Base-by-base conservation (phyloP, 2,797 vertebrate species). In the Spatula versicolor region DNA sequence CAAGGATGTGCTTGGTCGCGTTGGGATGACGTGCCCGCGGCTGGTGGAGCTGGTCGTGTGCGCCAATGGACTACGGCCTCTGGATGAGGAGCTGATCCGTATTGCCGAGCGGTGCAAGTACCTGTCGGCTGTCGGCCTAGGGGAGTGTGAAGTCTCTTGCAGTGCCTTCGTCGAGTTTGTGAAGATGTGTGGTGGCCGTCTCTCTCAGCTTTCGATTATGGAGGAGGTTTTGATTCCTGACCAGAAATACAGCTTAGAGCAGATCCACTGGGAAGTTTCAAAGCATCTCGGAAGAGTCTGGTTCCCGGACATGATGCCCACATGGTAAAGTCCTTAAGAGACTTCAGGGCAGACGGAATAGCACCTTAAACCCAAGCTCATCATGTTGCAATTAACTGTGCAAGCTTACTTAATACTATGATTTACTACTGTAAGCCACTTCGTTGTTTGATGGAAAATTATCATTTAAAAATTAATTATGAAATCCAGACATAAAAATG, bases 281-380 rank as follows among this genome's bases (percentile, higher is more conserved):
- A 99, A 99, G 97, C 99, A 99, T 96, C 98, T 99, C 11, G 99
- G 99, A 78, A 98, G 99, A 60, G 99, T 99, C 85, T 99, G 99
- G 99, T 99, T 99, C 97, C 99, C 99, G 8, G 99, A 99, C 95
- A 99, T 99, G 99, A 99, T 99, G 99, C 99, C 99, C 9, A 99
- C 99, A 7, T 99, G 99, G 99, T 99, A 97, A 97, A 97, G 69
- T 92, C 71, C 54, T 67, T 64, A 48, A 48, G 85, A 86, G 92
- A 91, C 92, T 95, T 54, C 33, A 83, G 81, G 92, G 75, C n/a
- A 7, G 83, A 78, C 79, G 60, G 84, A 97, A 80, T 58, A 96
- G 96, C 96, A 97, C 97, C 96, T 98, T 97, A 96, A 85, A 54
- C 83, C 92, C 86, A 95, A 96, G 72, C 78, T 83, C 95, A 92